Evolutionary conservation across 1,140 invertebrate genomes (phyloP), one percentile per base, ranked within the genome.

Genomic region (Thaumatotibia leucotreta): DNA sequence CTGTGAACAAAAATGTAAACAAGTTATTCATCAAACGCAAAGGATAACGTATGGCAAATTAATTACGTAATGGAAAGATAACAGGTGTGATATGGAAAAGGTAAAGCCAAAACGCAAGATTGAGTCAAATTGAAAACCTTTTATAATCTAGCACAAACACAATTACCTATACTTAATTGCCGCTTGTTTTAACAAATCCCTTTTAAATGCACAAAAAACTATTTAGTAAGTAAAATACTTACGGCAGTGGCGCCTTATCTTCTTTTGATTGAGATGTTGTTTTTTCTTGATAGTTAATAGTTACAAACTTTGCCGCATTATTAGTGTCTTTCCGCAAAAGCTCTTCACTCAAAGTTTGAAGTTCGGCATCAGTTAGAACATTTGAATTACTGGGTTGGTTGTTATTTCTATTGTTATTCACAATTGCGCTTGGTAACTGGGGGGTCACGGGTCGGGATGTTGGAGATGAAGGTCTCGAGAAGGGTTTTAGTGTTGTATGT

Each of bases 241-340:
- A 96, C 95, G 95, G 94, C 73, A 93, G 85, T 10, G 95, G 92
- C 20, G 95, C 95, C 87, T 95, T 93, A 79, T 97, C 96, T n/a
- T 87, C 92, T 45, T 88, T 91, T 22, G 93, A 94, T 65, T 91
- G 92, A 1, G 94, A 94, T 0, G 93, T 92, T 0, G 95, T 96
- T 80, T 93, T 93, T 72, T 94, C 94, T 88, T 96, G 95, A 68
- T 94, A 89, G 86, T 96, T 96, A 2, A 96, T 67, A 0, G 92
- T 94, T 10, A 96, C 91, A 65, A 93, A 92, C 74, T 85, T 93
- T 0, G 94, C 93, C 35, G 93, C 93, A 84, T 95, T 96, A 77
- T 96, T 95, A 0, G 81, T 89, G 75, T 96, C 95, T 79, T 95
- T 95, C 54, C 91, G 92, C 39, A 95, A 92, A n/a, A 96, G 84